Base-by-base conservation (phyloP, 2,888 invertebrate species). In the Lasioglossum figueresi region DNA sequence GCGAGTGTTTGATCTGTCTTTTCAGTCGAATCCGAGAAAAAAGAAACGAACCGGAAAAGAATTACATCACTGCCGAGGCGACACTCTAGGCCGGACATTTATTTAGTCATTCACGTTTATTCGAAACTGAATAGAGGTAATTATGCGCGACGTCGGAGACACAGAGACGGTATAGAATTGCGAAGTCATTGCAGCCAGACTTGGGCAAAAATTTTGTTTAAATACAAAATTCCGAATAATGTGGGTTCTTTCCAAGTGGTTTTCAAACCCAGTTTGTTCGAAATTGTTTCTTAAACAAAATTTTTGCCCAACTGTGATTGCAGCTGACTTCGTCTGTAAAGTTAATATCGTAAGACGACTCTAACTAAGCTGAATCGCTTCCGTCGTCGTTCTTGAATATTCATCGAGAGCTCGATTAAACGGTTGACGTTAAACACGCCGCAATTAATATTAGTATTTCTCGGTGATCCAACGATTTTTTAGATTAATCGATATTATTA, bases 101-200 rank as follows among this genome's bases (percentile, higher is more conserved):
- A 52, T 72, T 72, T 70, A 71, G 63, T 63, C 34, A 59, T 45
- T 48, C 59, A n/a, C 34, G 40, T 71, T 37, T 63, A 34, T 31
- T 31, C 37, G 23, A 56, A 82, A 84, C 77, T 40, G 83, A 82
- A 84, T 68, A 73, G 48, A 77, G 66, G 43, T 52, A 74, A 84
- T 84, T 82, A 77, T 70, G 56, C 56, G 59, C 70, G 45, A 73
- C 74, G 43, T 40, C 73, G 37, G 40, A 27, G n/a, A 72, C 45
- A 63, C 27, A n/a, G 40, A n/a, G 27, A 16, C 63, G 4, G 27
- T 37, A 4, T 43, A 16, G 43, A 68, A 48, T 63, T 63, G 68
- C 82, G 56, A 48, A 45, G 82, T 66, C 83, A 77, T 73, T 74
- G 71, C 27, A 70, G 82, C 70, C 5, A 31, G 31, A 31, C 1